Base-by-base conservation (phyloP, 2,113 vertebrate species). In the Rhineura floridana region DNA sequence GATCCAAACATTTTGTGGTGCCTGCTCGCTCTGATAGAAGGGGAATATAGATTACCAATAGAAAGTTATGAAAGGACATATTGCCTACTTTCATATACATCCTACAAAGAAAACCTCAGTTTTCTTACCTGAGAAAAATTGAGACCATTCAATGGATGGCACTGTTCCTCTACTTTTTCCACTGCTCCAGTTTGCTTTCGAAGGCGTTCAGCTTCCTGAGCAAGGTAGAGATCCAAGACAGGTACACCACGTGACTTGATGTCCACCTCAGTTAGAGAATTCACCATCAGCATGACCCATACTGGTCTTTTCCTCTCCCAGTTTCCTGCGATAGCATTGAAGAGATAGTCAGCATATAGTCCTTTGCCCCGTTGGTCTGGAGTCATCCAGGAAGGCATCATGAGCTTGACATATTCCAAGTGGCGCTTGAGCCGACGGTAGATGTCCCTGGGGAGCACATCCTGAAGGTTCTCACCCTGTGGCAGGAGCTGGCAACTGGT, bases 251-350 rank as follows among this genome's bases (percentile, higher is more conserved):
- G 93, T 0, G 97, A 98, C 93, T 98, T 98, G 70, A 98, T 97
- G 88, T 98, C 98, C 2, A 97, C 97, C 92, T 98, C 97, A 0
- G 98, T 98, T 91, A 98, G 90, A 1, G 98, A 98, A 91, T 98
- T 98, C 92, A 98, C 97, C 97, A 98, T 98, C 87, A 99, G 94
- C 98, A 98, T 98, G 90, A 98, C 97, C 98, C 98, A 98, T 19
- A 98, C 96, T 0, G 98, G 98, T 36, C 97, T 97, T 94, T 98
- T 98, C 88, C 96, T 91, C 90, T 98, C 98, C 98, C 98, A 98
- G 96, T 98, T 98, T 28, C 98, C 98, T 0, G 97, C 97, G 17
- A 98, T 98, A 90, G 98, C 98, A 0, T 97, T 98, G 94, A 98
- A 99, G 87, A 98, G 97, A 93, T 98, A 98, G 92, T 98, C 98